Evolutionary conservation across 1,140 invertebrate genomes (phyloP), one percentile per base, ranked within the genome.

Genomic region (Zaprionus davidi): DNA sequence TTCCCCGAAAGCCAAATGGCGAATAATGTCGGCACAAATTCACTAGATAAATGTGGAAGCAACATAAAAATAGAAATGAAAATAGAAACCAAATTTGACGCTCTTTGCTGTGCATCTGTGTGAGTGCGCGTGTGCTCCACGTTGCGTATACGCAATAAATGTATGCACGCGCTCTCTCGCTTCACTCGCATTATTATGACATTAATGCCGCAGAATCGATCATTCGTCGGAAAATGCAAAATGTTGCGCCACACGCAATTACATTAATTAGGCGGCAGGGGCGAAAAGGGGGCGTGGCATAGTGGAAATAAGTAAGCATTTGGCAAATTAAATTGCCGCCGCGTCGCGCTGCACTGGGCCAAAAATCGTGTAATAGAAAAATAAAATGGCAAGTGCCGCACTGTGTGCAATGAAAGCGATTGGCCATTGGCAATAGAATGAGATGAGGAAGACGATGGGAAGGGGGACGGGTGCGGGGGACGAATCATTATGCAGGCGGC

Each of bases 71-170:
- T 22, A 22, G 15, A 31, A 17, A 26, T 17, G 24, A 22, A 67
- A 67, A 58, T 57, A 41, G 65, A 51, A 63, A 34, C 64, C 64
- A 76, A 87, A 80, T 67, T 80, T 62, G 65, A 46, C 49, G 46
- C 57, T 55, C 15, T 59, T 76, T 72, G 41, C 76, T 81, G 60
- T 38, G 63, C 55, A 44, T 26, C n/a, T 55, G 36, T 15, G 41
- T 58, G 26, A 51, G 59, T 63, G 84, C 74, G 46, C 20, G 20
- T 51, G 17, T 12, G 20, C 46, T 5, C 3, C 78, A 90, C 84
- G 81, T 78, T 67, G 78, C 85, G 84, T 90, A 90, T 90, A 76
- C 81, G 85, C 80, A 85, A 88, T 88, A 84, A 78, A 83, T 81
- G 75, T 67, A 71, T 62, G 68, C 76, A 38, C 6, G n/a, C 7